Evolutionary conservation across 2,888 invertebrate genomes (phyloP), one percentile per base, ranked within the genome.

Genomic region (Phragmatobia fuliginosa): DNA sequence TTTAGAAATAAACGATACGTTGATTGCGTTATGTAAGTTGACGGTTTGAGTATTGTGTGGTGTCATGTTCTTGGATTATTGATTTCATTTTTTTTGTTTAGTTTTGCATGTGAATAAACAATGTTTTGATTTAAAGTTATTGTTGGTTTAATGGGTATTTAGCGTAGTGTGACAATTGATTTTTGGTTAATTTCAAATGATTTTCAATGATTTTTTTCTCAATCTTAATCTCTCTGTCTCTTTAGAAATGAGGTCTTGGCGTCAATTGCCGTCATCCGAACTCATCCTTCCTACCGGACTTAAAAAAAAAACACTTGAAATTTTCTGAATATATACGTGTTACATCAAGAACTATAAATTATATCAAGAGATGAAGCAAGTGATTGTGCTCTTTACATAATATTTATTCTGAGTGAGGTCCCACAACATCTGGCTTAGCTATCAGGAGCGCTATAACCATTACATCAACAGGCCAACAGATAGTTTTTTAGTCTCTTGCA

Each of bases 1-100:
- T 91, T 92, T 91, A 93, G 91, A 91, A 92, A 91, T 92, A 91
- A 92, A 93, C 91, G 90, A 93, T 89, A 88, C 85, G 89, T 89
- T 93, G 93, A 94, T 93, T 93, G 92, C 89, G 90, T 93, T 91
- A 89, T 91, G 90, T 90, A 90, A 91, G 90, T 87, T 87, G 90
- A 87, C 87, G 88, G 87, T 85, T 90, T 88, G 86, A 87, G 85
- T 86, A 88, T 91, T 88, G 80, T 87, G 87, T 87, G 68, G 87
- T 87, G 90, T 91, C 91, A 90, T 84, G 84, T 83, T 78, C 71
- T 73, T 68, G 77, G 83, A 81, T 83, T 82, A 83, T 74, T 81
- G 82, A 79, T 84, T 79, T 80, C 74, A 36, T 41, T 11, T 72
- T 82, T 84, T 82, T 80, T 81, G 79, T 85, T 85, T 84, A 81